Percentiles rank a stretch among this genome's conserved stretches.
Evolutionary conservation across 2,113 vertebrate species (phyloP).

Genomic region (Parus major): DNA sequence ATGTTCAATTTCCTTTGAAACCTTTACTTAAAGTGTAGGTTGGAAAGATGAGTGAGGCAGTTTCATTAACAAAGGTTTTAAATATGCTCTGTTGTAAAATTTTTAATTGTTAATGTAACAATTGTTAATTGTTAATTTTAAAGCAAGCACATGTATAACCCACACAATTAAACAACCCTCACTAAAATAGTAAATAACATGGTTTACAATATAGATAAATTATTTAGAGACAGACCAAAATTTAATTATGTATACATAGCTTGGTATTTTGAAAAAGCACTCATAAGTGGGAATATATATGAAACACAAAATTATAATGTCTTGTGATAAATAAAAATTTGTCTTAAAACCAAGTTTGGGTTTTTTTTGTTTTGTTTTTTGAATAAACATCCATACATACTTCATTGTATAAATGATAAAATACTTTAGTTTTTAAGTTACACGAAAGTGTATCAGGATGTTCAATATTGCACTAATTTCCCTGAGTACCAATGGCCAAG

Average conservation of each 20-base stretch:
- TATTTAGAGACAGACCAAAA: neutral
- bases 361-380: neutral
- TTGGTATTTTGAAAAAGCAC: neutral
- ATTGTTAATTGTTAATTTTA: neutral
- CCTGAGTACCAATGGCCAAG: neutral
- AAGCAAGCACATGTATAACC: neutral
- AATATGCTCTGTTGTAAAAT: neutral
- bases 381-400: neutral
- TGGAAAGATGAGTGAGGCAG: neutral
- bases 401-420: neutral
- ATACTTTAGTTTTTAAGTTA: neutral
- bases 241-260: neutral
- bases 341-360: neutral
- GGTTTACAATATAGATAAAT: neutral
- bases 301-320: neutral
- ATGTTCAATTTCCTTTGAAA: neutral
- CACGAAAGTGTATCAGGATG: neutral
- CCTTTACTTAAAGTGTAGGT: neutral
- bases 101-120: neutral
- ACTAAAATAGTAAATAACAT: neutral
- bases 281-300: neutral
- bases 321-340: neutral
- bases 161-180: neutral
- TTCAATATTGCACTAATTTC: neutral
- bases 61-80: neutral